phyloP scores from a whole-genome alignment of 2,797 vertebrate genomes.

The Liasis olivaceus region DNA sequence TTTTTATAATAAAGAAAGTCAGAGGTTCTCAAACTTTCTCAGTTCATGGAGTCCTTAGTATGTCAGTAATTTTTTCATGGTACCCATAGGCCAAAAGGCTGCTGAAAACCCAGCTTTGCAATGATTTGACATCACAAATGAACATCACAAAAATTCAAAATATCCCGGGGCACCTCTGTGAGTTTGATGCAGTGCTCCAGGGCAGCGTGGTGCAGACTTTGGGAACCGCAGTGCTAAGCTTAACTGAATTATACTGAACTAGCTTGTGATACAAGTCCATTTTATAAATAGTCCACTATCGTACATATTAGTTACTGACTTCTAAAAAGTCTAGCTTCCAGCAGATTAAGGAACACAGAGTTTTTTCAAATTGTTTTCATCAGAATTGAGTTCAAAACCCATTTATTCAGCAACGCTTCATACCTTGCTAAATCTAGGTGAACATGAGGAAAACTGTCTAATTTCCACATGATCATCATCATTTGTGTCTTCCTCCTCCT shows the following conservation, averaged over 20 bases:
- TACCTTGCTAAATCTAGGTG: constrained; percentile 95
- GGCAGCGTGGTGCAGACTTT: not conserved
- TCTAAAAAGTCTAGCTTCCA: not conserved
- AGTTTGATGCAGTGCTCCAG: not conserved
- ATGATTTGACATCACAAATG: not conserved
- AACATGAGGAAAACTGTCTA: constrained; percentile 96
- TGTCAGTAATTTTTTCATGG: too few species aligned
- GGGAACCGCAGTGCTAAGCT: not conserved
- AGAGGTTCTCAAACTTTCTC: too few species aligned
- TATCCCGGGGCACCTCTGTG: not conserved
- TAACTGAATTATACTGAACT: not conserved
- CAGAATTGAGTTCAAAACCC: not conserved
- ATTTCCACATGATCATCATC: constrained; percentile 94
- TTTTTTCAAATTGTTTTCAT: not conserved
- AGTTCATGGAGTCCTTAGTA: too few species aligned
- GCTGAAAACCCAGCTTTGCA: not conserved
- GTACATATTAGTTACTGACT: not conserved
- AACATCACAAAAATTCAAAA: not conserved
- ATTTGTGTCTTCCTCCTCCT: constrained; percentile 96
- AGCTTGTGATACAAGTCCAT: not conserved
- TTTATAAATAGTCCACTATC: not conserved
- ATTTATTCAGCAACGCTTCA: not conserved
- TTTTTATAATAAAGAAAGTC: too few species aligned
- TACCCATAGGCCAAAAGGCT: not conserved
- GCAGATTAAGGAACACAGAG: not conserved